A percentile compares a stretch with the other conserved stretches of the same genome.
phyloP scores from a whole-genome alignment of 2,113 vertebrate genomes.

The Elgaria multicarinata region DNA sequence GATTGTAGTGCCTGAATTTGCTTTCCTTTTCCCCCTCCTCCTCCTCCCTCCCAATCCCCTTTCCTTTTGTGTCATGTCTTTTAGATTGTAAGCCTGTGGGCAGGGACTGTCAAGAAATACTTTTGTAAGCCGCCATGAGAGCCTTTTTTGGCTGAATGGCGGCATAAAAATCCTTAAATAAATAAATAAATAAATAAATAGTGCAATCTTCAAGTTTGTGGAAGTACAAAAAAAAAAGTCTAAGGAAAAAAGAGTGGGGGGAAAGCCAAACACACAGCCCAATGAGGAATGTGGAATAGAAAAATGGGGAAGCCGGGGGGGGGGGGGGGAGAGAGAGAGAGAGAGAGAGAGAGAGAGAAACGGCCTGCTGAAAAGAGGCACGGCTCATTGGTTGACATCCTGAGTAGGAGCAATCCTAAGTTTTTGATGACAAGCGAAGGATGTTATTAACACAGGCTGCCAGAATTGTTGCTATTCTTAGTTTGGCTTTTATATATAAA shows the following conservation, averaged over 20 bases:
- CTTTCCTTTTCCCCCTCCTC: too few relatives aligned
- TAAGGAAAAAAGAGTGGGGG: background rate
- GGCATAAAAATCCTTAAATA: too few relatives aligned
- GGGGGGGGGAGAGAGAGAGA: too few relatives aligned
- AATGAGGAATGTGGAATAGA: background rate
- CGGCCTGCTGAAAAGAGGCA: background rate
- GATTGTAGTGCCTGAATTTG: too few relatives aligned
- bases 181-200: too few relatives aligned
- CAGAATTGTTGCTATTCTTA: background rate
- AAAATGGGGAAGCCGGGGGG: background rate
- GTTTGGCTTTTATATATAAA: background rate
- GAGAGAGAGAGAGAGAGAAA: background rate
- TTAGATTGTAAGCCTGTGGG: too few relatives aligned
- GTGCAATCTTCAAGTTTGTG: background rate
- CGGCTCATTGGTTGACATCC: background rate
- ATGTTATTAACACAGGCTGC: background rate
- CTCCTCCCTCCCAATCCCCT: too few relatives aligned
- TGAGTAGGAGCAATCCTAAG: background rate
- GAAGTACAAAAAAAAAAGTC: background rate
- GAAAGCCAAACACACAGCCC: background rate
- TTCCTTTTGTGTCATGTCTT: too few relatives aligned
- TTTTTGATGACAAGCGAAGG: background rate
- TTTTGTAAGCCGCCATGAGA: too few relatives aligned
- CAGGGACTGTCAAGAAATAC: too few relatives aligned
- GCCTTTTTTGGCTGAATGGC: too few relatives aligned